Evolutionary conservation across 2,888 invertebrate genomes (phyloP), one percentile per base, ranked within the genome.

Genomic region (Ormia ochracea): DNA sequence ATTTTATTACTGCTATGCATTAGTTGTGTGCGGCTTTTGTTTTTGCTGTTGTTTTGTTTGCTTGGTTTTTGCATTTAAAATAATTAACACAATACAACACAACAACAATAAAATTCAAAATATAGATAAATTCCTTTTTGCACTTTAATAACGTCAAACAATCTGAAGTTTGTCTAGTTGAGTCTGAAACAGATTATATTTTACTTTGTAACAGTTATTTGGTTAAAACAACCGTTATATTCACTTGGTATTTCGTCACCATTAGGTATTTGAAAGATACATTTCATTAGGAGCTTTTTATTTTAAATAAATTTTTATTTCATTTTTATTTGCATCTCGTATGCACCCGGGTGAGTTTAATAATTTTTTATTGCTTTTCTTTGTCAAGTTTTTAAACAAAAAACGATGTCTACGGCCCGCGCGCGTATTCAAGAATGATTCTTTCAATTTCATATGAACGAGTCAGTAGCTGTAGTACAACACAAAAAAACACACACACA

Each of bases 391-490:
- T 54, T 50, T 65, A 54, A n/a, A 48, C 26, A 7, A 19, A 41
- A 23, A 19, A n/a, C 58, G 77, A 81, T 87, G 87, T 86, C 84
- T 85, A 84, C 85, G 82, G 86, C 86, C 88, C 88, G 87, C 89
- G 88, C 88, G 88, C 89, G 88, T 84, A 84, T 89, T 88, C 85
- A 87, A 88, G 89, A 88, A 88, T 88, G 88, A 89, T 88, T 88
- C 88, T 88, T 72, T 65, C 48, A 77, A 66, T 58, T 80, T 74
- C 70, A 63, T 41, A 73, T 63, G 58, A 63, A 56, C 69, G 59
- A 63, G 63, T 61, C 63, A 56, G 38, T 63, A 63, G 76, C 69
- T 77, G 59, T 70, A 43, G 68, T 56, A 17, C 45, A 28, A 41
- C 12, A n/a, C 33, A 19, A 43, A 7, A 28, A 33, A 28, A 33